phyloP scores from a whole-genome alignment of 2,113 vertebrate genomes.

The Pedionomus torquatus region DNA sequence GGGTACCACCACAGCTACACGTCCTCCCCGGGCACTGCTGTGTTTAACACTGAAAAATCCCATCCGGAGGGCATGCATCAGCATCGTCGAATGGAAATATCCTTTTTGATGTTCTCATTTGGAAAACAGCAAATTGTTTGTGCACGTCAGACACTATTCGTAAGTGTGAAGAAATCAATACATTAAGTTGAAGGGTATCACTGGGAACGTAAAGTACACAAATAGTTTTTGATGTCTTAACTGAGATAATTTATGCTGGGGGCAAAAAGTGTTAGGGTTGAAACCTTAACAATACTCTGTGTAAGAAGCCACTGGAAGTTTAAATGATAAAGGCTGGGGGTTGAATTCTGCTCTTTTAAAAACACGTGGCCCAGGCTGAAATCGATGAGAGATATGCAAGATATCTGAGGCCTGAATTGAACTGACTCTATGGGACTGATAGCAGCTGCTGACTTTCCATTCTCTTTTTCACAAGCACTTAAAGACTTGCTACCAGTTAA shows the following conservation, averaged over 20 bases:
- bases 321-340: background rate
- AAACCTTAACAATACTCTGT: background rate
- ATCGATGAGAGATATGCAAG: background rate
- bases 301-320: background rate
- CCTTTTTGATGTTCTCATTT: conserved; percentile 75
- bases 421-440: background rate
- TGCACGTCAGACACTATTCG: background rate
- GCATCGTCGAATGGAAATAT: conserved; percentile 99
- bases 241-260: background rate
- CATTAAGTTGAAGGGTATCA: background rate
- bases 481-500: background rate
- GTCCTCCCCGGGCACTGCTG: conserved; percentile 93
- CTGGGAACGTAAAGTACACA: rapidly evolving
- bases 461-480: background rate
- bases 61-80: conserved; percentile 96
- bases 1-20: conserved; percentile 87
- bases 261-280: background rate
- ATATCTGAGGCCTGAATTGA: background rate
- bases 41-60: conserved; percentile 98
- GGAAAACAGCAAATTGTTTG: background rate
- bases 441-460: background rate
- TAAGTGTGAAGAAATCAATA: background rate
- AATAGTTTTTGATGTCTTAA: background rate
- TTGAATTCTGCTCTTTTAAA: background rate
- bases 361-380: background rate